These are phyloP conservation scores for Phyto melanocephala DNA, from an alignment of 2,888 invertebrate genomes.

Conservation along the genomic window DNA sequence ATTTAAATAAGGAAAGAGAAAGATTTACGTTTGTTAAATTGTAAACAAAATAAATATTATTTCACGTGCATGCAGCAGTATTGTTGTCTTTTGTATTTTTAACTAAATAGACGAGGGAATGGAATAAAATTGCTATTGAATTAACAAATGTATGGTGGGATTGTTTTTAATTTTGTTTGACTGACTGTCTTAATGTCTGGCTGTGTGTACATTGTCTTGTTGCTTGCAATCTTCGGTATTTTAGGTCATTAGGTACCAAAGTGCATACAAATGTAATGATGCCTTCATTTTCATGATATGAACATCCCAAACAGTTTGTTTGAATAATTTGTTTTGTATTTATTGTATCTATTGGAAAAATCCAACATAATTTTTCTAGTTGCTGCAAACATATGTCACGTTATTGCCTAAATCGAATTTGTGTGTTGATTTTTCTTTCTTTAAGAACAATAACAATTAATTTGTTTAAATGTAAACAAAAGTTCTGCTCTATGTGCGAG, in stretches of 20 bases:
- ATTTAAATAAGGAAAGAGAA: not conserved
- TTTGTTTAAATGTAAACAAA: conserved; percentile 28
- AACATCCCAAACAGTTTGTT: conserved; percentile 1
- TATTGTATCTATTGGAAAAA: not conserved
- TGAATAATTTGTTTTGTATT: not conserved
- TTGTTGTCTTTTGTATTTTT: not conserved
- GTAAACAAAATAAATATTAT: conserved; percentile 49
- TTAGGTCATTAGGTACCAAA: conserved; percentile 18
- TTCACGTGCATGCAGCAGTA: conserved; percentile 48
- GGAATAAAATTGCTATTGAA: not conserved
- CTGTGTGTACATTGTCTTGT: not conserved
- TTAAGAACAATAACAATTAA: conserved; percentile 25
- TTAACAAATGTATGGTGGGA: conserved; percentile 17
- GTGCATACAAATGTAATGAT: not conserved
- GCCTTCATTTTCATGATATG: not conserved
- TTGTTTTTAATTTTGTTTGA: not conserved
- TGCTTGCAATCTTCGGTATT: not conserved
- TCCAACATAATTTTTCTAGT: conserved; percentile 2
- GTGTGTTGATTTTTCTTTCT: not conserved
- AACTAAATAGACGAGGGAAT: not conserved
- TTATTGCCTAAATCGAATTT: conserved; percentile 2
- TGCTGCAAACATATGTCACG: conserved; percentile 9
- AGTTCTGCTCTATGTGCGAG: not conserved
- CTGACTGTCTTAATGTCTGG: not conserved
- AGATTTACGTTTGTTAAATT: conserved; percentile 23